These are phyloP conservation scores for Colletes gigas DNA, from an alignment of 1,140 invertebrate genomes.

Conservation along the genomic window DNA sequence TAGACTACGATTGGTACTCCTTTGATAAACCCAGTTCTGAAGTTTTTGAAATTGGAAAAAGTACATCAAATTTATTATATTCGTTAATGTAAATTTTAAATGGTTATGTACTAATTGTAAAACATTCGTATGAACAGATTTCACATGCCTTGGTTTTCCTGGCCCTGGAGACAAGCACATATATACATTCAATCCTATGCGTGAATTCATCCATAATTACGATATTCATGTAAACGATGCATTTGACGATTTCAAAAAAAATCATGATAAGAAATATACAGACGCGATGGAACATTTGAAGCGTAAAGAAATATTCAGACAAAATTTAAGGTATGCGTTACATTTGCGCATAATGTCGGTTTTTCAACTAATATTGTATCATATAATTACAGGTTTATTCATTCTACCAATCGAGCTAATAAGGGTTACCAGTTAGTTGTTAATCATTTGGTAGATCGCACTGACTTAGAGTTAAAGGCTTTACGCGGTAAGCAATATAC, in stretches of 20 bases:
- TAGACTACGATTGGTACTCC: conserved; percentile 90
- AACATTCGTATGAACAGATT: conserved; percentile 79
- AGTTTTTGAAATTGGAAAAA: conserved; percentile 86
- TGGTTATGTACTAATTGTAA: background rate
- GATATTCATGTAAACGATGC: conserved; percentile 88
- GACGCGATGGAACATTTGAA: conserved; percentile 85
- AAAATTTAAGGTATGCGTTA: conserved; percentile 88
- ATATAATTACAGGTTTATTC: conserved; percentile 85
- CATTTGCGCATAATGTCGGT: background rate
- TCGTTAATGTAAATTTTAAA: conserved; percentile 18
- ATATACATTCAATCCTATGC: conserved; percentile 95
- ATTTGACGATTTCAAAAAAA: conserved; percentile 89
- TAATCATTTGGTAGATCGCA: conserved; percentile 95
- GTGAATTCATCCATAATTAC: conserved; percentile 90
- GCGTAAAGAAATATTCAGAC: conserved; percentile 91
- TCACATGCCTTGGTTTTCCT: conserved; percentile 91
- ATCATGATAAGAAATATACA: conserved; percentile 88
- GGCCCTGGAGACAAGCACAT: conserved; percentile 90
- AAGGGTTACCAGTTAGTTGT: conserved; percentile 88
- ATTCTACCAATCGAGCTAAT: conserved; percentile 91
- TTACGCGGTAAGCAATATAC: conserved; percentile 88
- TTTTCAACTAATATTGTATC: conserved; percentile 27
- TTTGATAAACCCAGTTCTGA: conserved; percentile 85
- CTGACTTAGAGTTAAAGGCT: conserved; percentile 89
- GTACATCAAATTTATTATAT: conserved; percentile 72